Conservation (phyloP, 2,797 vertebrate species). For the Aphelocoma californica region DNA sequence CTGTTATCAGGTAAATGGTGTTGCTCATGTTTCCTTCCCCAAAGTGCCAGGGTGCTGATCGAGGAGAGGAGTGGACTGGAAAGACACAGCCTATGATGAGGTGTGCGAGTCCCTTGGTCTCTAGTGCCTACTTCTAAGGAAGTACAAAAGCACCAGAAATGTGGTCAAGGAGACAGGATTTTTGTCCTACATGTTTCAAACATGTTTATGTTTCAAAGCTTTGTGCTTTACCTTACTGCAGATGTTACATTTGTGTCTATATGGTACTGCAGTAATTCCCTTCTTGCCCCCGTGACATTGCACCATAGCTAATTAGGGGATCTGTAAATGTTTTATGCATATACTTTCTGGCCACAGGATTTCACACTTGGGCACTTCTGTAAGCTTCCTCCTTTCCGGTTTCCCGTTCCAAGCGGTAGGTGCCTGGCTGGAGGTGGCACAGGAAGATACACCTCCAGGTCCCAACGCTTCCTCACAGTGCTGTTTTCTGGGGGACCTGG, state of each 20-base stretch:
- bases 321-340: not conserved
- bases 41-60: not conserved
- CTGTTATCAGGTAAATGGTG: conserved; percentile 84
- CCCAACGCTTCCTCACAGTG: not conserved
- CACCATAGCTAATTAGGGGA: not conserved
- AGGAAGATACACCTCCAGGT: not conserved
- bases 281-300: not conserved
- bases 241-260: not conserved
- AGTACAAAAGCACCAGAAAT: not conserved
- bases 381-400: not conserved
- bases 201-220: not conserved
- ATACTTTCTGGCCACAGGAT: not conserved
- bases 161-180: not conserved
- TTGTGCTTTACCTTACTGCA: not conserved
- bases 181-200: not conserved
- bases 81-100: not conserved
- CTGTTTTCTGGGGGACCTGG: not conserved
- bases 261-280: not conserved
- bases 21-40: not conserved
- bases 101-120: not conserved
- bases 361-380: not conserved
- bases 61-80: not conserved
- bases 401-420: not conserved
- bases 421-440: not conserved
- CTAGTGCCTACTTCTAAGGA: not conserved